Evolutionary conservation across 2,113 vertebrate genomes (phyloP).

Genomic region (Telmatochromis brichardi): DNA sequence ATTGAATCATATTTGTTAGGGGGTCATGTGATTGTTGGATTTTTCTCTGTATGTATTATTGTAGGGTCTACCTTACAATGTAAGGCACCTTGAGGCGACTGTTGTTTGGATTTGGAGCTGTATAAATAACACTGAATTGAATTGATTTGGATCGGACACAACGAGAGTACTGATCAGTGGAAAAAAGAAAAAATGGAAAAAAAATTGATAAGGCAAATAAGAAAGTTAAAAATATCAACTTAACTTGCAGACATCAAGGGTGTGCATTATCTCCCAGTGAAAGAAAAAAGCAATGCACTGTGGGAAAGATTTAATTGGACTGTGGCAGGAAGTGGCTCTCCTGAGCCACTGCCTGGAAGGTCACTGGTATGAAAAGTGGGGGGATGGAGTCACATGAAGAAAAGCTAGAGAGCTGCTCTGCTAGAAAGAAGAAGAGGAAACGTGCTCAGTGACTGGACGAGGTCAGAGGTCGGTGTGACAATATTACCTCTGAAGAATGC

Average conservation of each 20-base stretch:
- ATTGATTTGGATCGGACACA: not conserved
- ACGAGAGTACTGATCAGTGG: not conserved
- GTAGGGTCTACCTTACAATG: not conserved
- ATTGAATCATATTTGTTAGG: not conserved
- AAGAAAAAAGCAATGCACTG: not conserved
- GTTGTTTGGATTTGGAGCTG: not conserved
- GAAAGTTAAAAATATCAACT: not conserved
- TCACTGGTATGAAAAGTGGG: not conserved
- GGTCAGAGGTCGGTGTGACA: slow-evolving; percentile 28
- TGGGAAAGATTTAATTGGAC: not conserved
- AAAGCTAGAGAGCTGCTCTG: not conserved
- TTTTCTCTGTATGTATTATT: not conserved
- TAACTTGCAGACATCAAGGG: not conserved
- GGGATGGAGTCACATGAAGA: not conserved
- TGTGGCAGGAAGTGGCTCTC: not conserved
- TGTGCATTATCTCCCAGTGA: not conserved
- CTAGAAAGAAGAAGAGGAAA: not conserved
- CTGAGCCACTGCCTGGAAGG: not conserved
- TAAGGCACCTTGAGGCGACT: not conserved
- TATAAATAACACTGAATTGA: not conserved
- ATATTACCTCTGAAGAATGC: slow-evolving; percentile 24
- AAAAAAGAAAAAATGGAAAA: not conserved
- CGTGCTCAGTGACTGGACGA: slow-evolving; percentile 31
- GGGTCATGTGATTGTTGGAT: not conserved
- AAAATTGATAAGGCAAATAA: not conserved